Conservation (phyloP, 2,113 vertebrate species). For the Deroptyus accipitrinus region DNA sequence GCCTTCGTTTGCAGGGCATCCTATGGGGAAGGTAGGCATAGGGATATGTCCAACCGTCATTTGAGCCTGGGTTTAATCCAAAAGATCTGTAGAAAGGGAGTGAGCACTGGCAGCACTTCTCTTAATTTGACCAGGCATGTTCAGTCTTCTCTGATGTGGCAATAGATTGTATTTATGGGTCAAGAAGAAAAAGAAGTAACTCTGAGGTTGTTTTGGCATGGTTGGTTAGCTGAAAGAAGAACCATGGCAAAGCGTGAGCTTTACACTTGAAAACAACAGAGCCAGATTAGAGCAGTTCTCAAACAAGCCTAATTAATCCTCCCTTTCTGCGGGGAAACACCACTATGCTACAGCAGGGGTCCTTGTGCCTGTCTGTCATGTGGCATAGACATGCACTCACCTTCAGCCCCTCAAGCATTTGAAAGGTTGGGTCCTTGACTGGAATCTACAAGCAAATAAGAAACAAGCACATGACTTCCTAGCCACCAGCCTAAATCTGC, state of each 20-base stretch:
- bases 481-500: background rate
- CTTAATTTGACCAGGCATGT: background rate
- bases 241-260: background rate
- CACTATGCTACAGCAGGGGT: accelerated
- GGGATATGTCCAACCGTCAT: background rate
- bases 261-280: background rate
- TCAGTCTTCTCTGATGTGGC: background rate
- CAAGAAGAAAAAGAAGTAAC: background rate
- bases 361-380: background rate
- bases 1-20: background rate
- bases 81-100: background rate
- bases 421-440: background rate
- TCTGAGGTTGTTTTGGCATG: background rate
- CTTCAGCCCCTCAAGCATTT: background rate
- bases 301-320: background rate
- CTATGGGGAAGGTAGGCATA: background rate
- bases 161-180: background rate
- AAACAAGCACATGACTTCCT: background rate
- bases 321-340: background rate
- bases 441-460: background rate
- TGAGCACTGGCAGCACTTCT: background rate
- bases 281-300: background rate
- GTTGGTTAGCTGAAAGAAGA: background rate
- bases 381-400: background rate
- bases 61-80: background rate